Evolutionary conservation across 2,797 vertebrate species (phyloP), one percentile per base, ranked within the genome.

Genomic region (Acridotheres tristis): DNA sequence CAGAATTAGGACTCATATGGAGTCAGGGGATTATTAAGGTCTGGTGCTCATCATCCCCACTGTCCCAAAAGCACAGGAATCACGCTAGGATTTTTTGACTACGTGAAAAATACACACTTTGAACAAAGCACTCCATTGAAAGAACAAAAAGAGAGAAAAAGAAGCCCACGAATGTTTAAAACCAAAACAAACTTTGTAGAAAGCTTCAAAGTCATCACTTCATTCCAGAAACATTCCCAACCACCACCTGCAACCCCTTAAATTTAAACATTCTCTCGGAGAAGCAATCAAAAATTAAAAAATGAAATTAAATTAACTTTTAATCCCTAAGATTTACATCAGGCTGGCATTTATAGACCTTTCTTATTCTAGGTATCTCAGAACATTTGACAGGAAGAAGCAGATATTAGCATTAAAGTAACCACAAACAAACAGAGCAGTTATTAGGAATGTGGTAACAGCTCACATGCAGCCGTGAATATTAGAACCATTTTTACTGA

Each of bases 401-500:
- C 40, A 91, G 79, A 88, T 51, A 86, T 7, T 8, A 75, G 61
- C 38, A 88, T 68, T 80, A 87, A 93, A 77, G 57, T 20, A 86
- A 89, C 79, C 77, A 88, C 66, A 91, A 84, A 76, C 88, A 95
- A 93, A 81, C 55, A 82, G 47, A 92, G 73, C 73, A 91, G 66
- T 90, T 89, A 90, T 86, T 86, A 94, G 83, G 59, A 94, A 94
- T 77, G 90, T 9, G 10, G 88, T 58, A 96, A 96, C 63, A 93
- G 71, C 71, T 91, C 76, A 43, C 76, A 65, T 75, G 48, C 72
- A 91, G 75, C 50, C 27, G 0, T 63, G 73, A 72, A 93, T 94
- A 96, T 90, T 93, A 88, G 94, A 94, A 94, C 57, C 63, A 93
- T 90, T 96, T 96, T 93, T 93, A 79, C 30, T 71, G 74, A 93